Evolutionary conservation across 2,797 vertebrate species (phyloP), one percentile per base, ranked within the genome.

Genomic region (Merluccius polli): DNA sequence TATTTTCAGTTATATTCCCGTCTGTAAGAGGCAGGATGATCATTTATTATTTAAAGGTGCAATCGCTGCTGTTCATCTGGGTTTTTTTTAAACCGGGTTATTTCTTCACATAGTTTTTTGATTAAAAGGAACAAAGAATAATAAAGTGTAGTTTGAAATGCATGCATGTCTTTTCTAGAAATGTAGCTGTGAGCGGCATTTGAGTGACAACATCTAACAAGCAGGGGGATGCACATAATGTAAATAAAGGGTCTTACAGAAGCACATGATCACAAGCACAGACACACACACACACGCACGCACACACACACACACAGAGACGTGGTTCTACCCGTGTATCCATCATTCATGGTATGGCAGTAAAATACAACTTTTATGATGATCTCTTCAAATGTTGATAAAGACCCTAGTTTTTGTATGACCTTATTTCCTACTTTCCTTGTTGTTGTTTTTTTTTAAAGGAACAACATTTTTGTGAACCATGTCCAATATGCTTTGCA

Each of bases 1-100:
- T 95, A 95, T 94, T 93, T 93, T 90, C 90, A 86, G 91, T 93
- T 91, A 93, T 90, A 89, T 88, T 90, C 87, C 83, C 84, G 86
- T 90, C 91, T 92, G 89, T 92, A 90, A 91, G 90, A 94, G 89
- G 91, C 90, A 88, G 88, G 87, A 88, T 81, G 85, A 91, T 93
- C 92, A 95, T 95, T 91, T 93, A 94, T 94, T 94, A 95, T 95
- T 95, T 94, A 95, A 93, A 92, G 90, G 89, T 90, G 89, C 93
- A 92, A 93, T 94, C 89, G 90, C 88, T 90, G 89, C 91, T 94
- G 93, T 94, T 94, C 94, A 93, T 94, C 89, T 85, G 91, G 81
- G 87, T 90, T 91, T 92, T 91, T 92, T 88, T 84, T 92, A 75
- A 93, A 93, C 86, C 86, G 78, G 92, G 90, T 92, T 93, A 92